A percentile compares a stretch with the other conserved stretches of the same genome.
Conservation (phyloP, 2,113 vertebrate species). For the Nanger granti region DNA sequence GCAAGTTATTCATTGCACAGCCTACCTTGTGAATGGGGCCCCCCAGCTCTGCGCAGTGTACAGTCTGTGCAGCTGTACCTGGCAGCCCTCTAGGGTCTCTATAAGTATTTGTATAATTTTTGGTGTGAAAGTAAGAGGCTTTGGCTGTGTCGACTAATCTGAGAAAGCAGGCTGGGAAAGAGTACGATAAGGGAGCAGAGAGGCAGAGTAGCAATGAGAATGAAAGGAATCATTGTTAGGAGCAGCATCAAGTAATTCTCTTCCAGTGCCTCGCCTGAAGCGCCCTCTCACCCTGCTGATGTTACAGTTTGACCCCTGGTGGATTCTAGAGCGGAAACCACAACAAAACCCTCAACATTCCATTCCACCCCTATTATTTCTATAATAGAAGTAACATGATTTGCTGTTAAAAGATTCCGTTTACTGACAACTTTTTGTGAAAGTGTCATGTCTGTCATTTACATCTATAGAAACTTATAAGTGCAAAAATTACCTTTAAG, state of each 20-base stretch:
- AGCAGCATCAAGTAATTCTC: background rate
- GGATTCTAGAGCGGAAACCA: background rate
- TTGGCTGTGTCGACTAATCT: background rate
- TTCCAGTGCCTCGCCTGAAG: background rate
- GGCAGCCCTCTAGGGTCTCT: background rate
- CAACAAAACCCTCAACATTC: background rate
- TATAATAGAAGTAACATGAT: background rate
- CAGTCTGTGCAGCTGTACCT: background rate
- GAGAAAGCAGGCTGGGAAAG: background rate
- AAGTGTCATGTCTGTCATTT: background rate
- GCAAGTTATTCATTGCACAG: background rate
- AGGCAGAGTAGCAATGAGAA: background rate
- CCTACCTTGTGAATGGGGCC: accelerated
- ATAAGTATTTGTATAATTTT: background rate
- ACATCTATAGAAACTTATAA: background rate
- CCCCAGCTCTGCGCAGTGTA: background rate
- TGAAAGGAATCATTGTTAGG: background rate
- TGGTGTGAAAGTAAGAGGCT: background rate
- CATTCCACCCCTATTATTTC: background rate
- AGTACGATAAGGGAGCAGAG: background rate
- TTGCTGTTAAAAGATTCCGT: background rate
- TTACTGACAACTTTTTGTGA: slow-evolving; percentile 22
- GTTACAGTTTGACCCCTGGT: background rate
- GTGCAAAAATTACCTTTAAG: slow-evolving; percentile 46
- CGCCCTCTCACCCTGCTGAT: background rate